Evolutionary conservation across 64 coral and sea anemone species (phyloP).

Genomic region (Catalaphyllia jardinei): DNA sequence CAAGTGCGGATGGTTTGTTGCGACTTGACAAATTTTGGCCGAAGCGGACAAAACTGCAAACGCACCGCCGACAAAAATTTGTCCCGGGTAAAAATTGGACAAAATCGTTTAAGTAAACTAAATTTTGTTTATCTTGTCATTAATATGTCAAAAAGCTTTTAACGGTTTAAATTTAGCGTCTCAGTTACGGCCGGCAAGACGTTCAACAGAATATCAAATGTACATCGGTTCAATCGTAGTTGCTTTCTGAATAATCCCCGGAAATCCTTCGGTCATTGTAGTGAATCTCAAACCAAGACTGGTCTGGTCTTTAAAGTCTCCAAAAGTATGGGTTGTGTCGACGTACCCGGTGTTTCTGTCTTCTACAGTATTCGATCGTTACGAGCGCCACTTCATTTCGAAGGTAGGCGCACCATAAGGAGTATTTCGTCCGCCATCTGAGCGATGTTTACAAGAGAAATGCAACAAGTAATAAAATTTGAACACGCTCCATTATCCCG

Average conservation of each 20-base stretch:
- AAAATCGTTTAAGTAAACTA: too few species aligned
- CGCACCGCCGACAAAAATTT: too few species aligned
- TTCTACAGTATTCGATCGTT: slow-evolving; percentile 1
- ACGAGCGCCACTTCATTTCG: slow-evolving; percentile 15
- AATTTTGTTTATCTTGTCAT: too few species aligned
- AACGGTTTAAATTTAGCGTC: too few species aligned
- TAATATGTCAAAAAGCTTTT: too few species aligned
- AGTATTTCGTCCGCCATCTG: background rate
- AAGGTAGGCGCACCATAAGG: background rate
- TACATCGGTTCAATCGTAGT: slow-evolving; percentile 4
- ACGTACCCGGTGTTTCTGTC: background rate
- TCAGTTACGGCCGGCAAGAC: slow-evolving; percentile 15
- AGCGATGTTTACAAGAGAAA: slow-evolving; percentile 6
- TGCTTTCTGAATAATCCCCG: slow-evolving; percentile 16
- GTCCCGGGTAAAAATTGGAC: too few species aligned
- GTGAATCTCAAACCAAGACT: slow-evolving; percentile 43
- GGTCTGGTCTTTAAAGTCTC: slow-evolving; percentile 13
- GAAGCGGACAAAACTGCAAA: too few species aligned
- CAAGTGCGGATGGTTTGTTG: too few species aligned
- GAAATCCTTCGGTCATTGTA: slow-evolving; percentile 12
- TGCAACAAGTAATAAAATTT: slow-evolving; percentile 40
- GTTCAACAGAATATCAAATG: slow-evolving; percentile 25
- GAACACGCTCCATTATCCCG: background rate
- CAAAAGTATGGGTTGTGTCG: slow-evolving; percentile 38
- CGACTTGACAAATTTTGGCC: too few species aligned